These are phyloP conservation scores for Mirounga angustirostris DNA, from an alignment of 2,113 vertebrate species.

Conservation along the genomic window DNA sequence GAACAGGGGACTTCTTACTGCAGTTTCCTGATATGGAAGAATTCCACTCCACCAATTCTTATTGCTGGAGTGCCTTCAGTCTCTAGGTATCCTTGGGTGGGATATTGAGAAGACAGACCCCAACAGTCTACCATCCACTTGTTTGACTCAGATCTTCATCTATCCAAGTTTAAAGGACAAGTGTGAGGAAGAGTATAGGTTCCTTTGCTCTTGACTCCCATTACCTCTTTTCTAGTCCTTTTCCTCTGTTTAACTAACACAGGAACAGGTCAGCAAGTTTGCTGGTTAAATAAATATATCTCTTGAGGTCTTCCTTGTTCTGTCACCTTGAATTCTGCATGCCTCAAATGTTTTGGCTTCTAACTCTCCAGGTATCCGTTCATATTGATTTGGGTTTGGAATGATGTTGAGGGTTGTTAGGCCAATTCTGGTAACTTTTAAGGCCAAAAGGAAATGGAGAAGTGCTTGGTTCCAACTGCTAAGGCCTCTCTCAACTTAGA, in stretches of 20 bases:
- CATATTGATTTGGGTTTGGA: background rate
- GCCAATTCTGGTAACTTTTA: background rate
- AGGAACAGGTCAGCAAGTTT: background rate
- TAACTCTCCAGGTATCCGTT: background rate
- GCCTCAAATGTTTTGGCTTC: background rate
- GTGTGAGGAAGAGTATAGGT: fast-evolving
- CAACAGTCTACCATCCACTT: background rate
- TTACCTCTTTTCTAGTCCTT: background rate
- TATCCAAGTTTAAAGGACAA: background rate
- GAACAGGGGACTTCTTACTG: background rate
- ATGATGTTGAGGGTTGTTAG: background rate
- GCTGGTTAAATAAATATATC: background rate
- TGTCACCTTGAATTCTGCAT: background rate
- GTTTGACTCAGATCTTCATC: background rate
- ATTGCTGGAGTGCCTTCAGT: background rate
- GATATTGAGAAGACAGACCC: background rate
- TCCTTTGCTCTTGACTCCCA: background rate
- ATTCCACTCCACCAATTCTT: background rate
- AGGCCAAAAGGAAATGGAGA: background rate
- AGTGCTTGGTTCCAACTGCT: background rate
- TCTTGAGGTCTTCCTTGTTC: background rate
- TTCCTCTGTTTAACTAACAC: background rate
- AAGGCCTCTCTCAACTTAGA: background rate
- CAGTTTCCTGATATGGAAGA: background rate
- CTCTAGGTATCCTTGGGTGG: background rate